Percentiles rank a stretch among this genome's conserved stretches.
These are phyloP conservation scores for Hirundo rustica DNA, from an alignment of 2,797 vertebrate species.

Conservation along the genomic window DNA sequence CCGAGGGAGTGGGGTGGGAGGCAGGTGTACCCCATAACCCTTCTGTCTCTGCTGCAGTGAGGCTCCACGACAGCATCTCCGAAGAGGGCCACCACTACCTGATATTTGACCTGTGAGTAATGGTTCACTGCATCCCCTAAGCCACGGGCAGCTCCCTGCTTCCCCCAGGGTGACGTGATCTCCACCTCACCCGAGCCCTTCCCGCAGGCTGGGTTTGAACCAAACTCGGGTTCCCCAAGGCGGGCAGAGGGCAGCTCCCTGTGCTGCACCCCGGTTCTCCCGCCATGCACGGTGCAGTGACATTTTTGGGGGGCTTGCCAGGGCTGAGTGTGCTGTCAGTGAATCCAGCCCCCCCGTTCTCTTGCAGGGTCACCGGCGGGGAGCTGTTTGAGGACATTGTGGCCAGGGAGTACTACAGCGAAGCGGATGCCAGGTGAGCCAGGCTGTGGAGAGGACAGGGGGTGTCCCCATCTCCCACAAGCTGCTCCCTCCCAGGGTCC, in stretches of 20 bases:
- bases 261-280: fast-evolving
- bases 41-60: slow-evolving; percentile 71
- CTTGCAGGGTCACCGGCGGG: slow-evolving; percentile 88
- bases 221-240: too few species aligned
- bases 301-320: fast-evolving
- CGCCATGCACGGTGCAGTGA: fast-evolving
- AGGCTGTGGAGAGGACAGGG: neutral
- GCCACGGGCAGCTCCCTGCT: fast-evolving
- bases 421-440: slow-evolving; percentile 93
- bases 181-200: neutral
- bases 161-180: fast-evolving
- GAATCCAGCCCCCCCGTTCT: neutral
- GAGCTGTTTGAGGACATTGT: slow-evolving; percentile 97
- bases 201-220: neutral
- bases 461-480: neutral
- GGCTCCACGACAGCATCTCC: slow-evolving; percentile 82
- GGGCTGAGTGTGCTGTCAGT: neutral
- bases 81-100: slow-evolving; percentile 84
- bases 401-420: slow-evolving; percentile 96
- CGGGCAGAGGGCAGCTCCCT: neutral
- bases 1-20: fast-evolving
- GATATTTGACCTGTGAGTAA: slow-evolving; percentile 85
- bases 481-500: neutral
- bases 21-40: neutral
- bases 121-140: neutral